Conservation (phyloP, 2,797 vertebrate genomes). For the Scyliorhinus canicula region DNA sequence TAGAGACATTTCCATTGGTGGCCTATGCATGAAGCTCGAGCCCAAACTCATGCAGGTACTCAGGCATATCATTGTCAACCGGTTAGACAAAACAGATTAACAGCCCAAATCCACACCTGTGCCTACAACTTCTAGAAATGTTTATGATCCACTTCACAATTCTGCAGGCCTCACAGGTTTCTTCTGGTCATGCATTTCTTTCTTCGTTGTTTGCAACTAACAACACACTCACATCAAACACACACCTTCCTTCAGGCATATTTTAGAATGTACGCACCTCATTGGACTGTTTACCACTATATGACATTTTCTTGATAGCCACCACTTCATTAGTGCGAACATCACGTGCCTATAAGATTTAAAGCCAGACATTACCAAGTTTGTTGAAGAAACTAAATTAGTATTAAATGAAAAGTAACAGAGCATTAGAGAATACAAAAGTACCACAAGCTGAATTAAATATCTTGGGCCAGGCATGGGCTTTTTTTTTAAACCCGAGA, state of each 20-base stretch:
- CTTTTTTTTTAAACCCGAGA: too few species aligned
- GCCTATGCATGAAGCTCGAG: neutral
- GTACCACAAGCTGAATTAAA: neutral
- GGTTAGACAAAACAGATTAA: neutral
- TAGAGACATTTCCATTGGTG: neutral
- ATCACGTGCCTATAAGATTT: constrained; percentile 76
- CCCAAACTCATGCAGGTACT: neutral
- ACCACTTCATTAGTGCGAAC: constrained; percentile 97
- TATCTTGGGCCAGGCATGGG: too few species aligned
- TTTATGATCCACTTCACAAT: neutral
- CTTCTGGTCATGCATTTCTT: neutral
- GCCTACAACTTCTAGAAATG: neutral
- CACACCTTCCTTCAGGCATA: neutral
- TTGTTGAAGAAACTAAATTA: neutral
- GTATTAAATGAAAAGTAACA: neutral
- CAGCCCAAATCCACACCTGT: neutral
- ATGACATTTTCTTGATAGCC: constrained; percentile 99
- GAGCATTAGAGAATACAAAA: neutral
- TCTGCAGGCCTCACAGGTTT: neutral
- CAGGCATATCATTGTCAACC: neutral
- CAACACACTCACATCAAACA: neutral
- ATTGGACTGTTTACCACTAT: constrained; percentile 93
- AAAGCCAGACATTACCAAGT: constrained; percentile 14
- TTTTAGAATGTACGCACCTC: constrained; percentile 66
- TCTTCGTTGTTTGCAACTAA: neutral